Evolutionary conservation across 2,888 invertebrate species (phyloP).

Genomic region (Ceratothoa steindachneri): DNA sequence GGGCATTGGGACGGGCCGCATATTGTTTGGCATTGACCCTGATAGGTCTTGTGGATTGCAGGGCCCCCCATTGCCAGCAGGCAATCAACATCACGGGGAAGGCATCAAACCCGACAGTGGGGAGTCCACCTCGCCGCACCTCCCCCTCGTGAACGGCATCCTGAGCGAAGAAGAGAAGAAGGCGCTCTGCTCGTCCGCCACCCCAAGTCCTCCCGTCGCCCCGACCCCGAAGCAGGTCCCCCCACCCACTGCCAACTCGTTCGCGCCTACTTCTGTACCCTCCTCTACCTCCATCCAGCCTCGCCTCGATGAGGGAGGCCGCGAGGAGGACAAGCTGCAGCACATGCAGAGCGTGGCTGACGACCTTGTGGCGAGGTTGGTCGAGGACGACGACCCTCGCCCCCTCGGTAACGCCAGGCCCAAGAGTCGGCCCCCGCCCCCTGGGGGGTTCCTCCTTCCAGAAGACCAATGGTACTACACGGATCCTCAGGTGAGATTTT

Average conservation of each 20-base stretch:
- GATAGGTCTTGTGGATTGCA: no score
- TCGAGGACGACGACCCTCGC: conserved; percentile 63
- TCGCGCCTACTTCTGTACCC: neutral
- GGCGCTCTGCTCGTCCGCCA: neutral
- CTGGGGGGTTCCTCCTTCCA: conserved; percentile 12
- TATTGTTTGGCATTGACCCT: no score
- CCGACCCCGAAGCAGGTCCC: neutral
- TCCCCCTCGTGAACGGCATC: neutral
- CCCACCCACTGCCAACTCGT: neutral
- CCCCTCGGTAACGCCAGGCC: neutral
- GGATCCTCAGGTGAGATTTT: conserved; percentile 47
- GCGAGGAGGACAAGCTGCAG: conserved; percentile 51
- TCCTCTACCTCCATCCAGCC: neutral
- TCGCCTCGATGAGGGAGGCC: conserved; percentile 4
- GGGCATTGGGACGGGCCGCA: no score
- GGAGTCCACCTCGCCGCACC: no score
- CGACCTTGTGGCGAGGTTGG: conserved; percentile 70
- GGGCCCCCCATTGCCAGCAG: no score
- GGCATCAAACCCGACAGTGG: no score
- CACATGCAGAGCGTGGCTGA: conserved; percentile 60
- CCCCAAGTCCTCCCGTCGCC: neutral
- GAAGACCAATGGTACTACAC: conserved; percentile 47
- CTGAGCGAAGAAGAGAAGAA: conserved; percentile 1
- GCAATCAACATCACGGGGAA: no score
- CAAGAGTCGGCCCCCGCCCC: conserved; percentile 2